Evolutionary conservation across 2,113 vertebrate species (phyloP).

Genomic region (Engystomops pustulosus): DNA sequence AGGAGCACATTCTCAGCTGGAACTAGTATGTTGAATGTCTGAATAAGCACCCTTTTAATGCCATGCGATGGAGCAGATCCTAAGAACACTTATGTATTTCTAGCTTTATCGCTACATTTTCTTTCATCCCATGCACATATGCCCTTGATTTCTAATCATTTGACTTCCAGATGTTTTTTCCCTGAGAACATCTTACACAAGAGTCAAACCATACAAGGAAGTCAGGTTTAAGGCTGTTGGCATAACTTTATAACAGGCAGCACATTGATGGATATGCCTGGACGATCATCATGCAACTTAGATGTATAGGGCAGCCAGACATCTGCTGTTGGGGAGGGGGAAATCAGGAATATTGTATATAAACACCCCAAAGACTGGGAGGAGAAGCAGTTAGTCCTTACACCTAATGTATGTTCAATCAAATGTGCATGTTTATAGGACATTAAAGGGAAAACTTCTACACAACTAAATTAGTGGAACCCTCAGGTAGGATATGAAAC

Average conservation of each 20-base stretch:
- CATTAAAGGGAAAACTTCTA: too few relatives aligned
- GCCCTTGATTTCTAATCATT: not conserved
- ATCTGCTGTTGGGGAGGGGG: too few relatives aligned
- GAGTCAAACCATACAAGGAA: not conserved
- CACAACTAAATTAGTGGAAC: too few relatives aligned
- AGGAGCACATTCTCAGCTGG: constrained; percentile 61
- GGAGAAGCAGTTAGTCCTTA: too few relatives aligned
- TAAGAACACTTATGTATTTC: not conserved
- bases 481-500: too few relatives aligned
- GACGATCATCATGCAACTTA: not conserved
- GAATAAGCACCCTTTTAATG: not conserved
- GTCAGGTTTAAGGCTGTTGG: not conserved
- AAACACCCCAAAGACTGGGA: not conserved
- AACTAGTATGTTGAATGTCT: not conserved
- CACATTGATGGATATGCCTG: not conserved
- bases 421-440: too few relatives aligned
- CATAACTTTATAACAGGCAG: not conserved
- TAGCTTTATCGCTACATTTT: constrained; percentile 1
- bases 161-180: constrained; percentile 28
- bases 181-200: not conserved
- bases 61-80: not conserved
- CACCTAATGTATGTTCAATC: too few relatives aligned
- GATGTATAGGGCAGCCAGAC: too few relatives aligned
- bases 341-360: not conserved
- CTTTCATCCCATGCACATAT: constrained; percentile 2